Evolutionary conservation across 2,113 vertebrate species (phyloP).

Genomic region (Dolichotis patagonum): DNA sequence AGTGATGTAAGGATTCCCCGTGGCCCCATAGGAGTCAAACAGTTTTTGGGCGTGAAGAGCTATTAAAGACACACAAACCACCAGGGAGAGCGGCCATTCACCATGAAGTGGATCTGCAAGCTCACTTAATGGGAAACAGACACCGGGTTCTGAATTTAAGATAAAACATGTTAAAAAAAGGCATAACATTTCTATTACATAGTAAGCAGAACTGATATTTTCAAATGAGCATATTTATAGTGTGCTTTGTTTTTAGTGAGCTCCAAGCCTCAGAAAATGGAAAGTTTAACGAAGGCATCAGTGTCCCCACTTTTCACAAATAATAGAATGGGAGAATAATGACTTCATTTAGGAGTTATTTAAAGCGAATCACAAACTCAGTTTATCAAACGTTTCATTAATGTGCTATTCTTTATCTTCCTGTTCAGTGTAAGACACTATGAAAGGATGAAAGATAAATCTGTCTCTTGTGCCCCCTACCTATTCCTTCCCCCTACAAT

Average conservation of each 20-base stretch:
- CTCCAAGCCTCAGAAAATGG: neutral
- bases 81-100: neutral
- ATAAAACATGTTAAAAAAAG: neutral
- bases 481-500: neutral
- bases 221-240: neutral
- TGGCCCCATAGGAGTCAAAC: accelerated
- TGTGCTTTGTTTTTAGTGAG: neutral
- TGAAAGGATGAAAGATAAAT: neutral
- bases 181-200: neutral
- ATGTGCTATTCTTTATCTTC: neutral
- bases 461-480: neutral
- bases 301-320: neutral
- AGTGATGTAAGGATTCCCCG: neutral
- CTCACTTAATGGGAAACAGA: neutral
- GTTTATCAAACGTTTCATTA: constrained; percentile 18
- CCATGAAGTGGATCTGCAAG: neutral
- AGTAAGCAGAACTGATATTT: neutral
- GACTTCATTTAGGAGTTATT: neutral
- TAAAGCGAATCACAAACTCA: constrained; percentile 30
- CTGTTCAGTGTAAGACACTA: neutral
- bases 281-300: neutral
- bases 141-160: neutral
- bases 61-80: neutral
- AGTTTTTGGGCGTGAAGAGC: neutral
- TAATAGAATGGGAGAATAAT: neutral